Conservation (phyloP, 2,888 invertebrate genomes). For the Spicauda simplicius region DNA sequence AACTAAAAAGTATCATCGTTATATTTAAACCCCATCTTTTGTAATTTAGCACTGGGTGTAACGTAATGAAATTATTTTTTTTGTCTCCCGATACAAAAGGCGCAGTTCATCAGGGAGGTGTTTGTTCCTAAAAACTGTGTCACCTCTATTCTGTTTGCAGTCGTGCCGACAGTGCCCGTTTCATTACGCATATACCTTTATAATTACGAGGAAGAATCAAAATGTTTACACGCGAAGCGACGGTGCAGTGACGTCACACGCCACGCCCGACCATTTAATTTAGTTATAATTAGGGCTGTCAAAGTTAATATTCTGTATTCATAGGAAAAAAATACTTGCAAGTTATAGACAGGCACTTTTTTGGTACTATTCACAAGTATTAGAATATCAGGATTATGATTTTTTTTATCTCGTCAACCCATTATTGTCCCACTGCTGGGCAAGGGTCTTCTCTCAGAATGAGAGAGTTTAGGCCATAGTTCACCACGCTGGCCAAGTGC, state of each 20-base stretch:
- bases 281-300: not conserved
- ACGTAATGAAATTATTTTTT: not conserved
- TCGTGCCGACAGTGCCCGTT: not conserved
- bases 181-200: constrained; percentile 6
- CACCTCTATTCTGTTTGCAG: not conserved
- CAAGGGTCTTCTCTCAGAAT: too few relatives aligned
- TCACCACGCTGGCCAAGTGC: too few relatives aligned
- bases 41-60: not conserved
- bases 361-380: too few relatives aligned
- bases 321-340: too few relatives aligned
- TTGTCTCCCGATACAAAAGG: not conserved
- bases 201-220: constrained; percentile 3
- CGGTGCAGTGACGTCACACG: not conserved
- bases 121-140: not conserved
- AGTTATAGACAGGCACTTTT: too few relatives aligned
- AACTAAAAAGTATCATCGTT: too few relatives aligned
- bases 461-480: too few relatives aligned
- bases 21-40: not conserved
- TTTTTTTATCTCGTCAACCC: too few relatives aligned
- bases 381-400: too few relatives aligned
- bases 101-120: not conserved
- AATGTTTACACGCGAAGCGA: constrained; percentile 1
- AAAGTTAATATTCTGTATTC: not conserved
- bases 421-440: too few relatives aligned
- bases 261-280: constrained; percentile 5